phyloP scores from a whole-genome alignment of 2,797 vertebrate genomes.

The Eulemur albifrons region DNA sequence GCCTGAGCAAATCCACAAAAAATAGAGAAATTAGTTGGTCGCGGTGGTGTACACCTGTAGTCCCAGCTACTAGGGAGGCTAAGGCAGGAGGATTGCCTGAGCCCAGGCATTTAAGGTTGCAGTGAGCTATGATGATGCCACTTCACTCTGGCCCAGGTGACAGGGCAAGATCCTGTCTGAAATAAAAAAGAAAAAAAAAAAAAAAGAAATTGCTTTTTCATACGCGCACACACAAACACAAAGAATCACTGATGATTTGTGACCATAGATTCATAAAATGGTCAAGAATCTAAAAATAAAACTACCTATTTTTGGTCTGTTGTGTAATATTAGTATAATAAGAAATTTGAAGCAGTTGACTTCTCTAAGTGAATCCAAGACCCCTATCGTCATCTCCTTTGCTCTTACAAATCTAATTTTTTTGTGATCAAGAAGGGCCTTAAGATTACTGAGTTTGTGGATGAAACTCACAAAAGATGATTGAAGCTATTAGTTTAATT shows the following conservation, averaged over 20 bases:
- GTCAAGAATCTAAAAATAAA: background rate
- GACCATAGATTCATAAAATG: background rate
- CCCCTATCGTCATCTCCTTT: fast-evolving
- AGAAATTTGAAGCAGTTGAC: background rate
- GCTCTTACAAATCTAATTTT: background rate
- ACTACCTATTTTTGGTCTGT: too few species aligned
- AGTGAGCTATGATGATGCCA: background rate
- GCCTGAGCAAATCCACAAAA: background rate
- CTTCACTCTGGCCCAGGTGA: background rate
- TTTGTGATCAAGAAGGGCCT: background rate
- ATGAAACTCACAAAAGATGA: background rate
- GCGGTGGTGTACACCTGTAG: background rate
- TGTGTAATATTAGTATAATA: background rate
- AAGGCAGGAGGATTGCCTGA: background rate
- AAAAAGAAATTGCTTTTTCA: too few species aligned
- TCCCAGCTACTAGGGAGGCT: background rate
- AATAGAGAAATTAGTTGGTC: background rate
- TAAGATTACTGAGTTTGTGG: background rate
- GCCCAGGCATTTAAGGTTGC: background rate
- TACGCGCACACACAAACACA: background rate
- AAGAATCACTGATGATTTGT: background rate
- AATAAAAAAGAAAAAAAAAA: background rate
- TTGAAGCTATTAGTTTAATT: background rate
- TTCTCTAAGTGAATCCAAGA: background rate
- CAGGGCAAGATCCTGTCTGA: background rate